Base-by-base conservation (phyloP, 2,888 invertebrate genomes). In the Rhorus exstirpatorius region DNA sequence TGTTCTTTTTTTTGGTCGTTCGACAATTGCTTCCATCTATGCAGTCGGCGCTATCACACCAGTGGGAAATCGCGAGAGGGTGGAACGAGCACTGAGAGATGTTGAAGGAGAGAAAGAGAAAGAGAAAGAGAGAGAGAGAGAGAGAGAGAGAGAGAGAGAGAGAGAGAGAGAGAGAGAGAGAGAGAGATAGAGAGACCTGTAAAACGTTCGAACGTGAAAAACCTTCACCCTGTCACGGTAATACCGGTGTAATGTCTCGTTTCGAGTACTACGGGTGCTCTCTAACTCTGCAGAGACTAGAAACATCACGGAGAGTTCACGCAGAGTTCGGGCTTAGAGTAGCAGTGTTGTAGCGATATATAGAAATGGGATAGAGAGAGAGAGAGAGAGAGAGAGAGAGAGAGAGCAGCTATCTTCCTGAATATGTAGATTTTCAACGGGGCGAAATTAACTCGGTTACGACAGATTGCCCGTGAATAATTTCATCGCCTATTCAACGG, bases 381-480 rank as follows among this genome's bases (percentile, higher is more conserved):
- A 24, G 24, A 38, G 58, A 71, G 77, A 44, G 44, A 46, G 65
- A 71, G 77, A 51, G 65, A 53, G 58, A 12, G 24, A 61, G 21
- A 49, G 60, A 60, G 46, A 46, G 65, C 60, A 83, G 74, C 83
- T 84, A 85, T 85, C 85, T 83, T 85, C 83, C 81, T 84, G 87
- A 86, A 86, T 87, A 87, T 87, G 87, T 85, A 86, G 86, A 87
- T 86, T 86, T 85, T 86, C 85, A 82, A 81, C 83, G 85, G 84
- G 83, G 80, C 85, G 85, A 89, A 91, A 91, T 90, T 90, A 91
- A 91, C 90, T 90, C 89, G 88, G 89, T 91, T 91, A 90, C 89
- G 90, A 90, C 90, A 90, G 91, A 91, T 91, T 90, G 91, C 89
- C 90, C 90, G 90, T 91, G 90, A 91, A 90, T 91, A 91, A 91